These are phyloP conservation scores for Sternarchorhynchus goeldii DNA, from an alignment of 2,797 vertebrate genomes.

Conservation along the genomic window DNA sequence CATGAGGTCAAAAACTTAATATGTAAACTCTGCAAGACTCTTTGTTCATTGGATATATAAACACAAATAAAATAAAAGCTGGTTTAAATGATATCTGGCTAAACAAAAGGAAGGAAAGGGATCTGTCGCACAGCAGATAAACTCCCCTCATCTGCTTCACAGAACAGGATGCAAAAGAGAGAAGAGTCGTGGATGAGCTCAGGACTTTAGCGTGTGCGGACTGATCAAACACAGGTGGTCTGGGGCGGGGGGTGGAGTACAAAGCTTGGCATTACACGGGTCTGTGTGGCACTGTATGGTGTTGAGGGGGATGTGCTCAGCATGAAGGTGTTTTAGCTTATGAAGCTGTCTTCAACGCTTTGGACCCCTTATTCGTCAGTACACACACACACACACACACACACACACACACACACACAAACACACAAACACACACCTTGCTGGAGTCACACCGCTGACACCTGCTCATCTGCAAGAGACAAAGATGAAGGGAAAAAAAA, in stretches of 20 bases:
- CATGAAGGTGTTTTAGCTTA: slow-evolving; percentile 42
- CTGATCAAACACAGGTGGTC: neutral
- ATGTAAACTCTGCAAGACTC: slow-evolving; percentile 25
- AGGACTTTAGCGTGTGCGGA: neutral
- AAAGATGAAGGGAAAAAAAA: slow-evolving; percentile 3
- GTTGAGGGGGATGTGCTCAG: slow-evolving; percentile 19
- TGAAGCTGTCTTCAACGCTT: neutral
- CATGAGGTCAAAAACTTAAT: neutral
- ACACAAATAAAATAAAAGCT: neutral
- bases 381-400: too few relatives aligned
- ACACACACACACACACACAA: slow-evolving; percentile 1
- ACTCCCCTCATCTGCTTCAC: neutral
- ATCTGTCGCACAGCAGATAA: too few relatives aligned
- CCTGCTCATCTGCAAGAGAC: slow-evolving; percentile 87
- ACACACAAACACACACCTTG: slow-evolving; percentile 1
- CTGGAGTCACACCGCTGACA: slow-evolving; percentile 86
- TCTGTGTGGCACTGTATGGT: neutral
- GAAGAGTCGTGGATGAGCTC: too few relatives aligned
- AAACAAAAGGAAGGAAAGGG: neutral
- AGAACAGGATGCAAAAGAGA: neutral
- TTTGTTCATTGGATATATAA: slow-evolving; percentile 12
- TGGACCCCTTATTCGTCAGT: neutral
- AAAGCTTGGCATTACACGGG: slow-evolving; percentile 2
- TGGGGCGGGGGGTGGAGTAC: neutral
- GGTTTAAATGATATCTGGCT: neutral